These are phyloP conservation scores for Chaenogobius annularis DNA, from an alignment of 2,113 vertebrate genomes.

Conservation along the genomic window DNA sequence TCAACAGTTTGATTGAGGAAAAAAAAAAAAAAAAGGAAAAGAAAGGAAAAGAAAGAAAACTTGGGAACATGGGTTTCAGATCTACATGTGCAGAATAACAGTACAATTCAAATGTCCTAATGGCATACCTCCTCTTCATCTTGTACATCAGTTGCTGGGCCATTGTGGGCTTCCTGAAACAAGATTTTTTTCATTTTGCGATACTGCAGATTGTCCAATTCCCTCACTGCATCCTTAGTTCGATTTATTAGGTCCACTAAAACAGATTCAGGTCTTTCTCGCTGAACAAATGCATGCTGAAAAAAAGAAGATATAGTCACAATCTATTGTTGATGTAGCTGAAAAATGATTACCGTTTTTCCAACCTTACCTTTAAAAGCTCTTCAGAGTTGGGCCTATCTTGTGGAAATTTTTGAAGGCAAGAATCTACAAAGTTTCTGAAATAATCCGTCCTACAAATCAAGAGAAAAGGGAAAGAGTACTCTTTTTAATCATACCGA, in stretches of 20 bases:
- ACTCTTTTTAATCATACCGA: constrained; percentile 5
- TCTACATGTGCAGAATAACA: not conserved
- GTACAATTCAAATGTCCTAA: not conserved
- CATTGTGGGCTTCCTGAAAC: constrained; percentile 97
- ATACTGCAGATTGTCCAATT: constrained; percentile 98
- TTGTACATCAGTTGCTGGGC: constrained; percentile 89
- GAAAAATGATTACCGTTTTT: not conserved
- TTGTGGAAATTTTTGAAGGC: constrained; percentile 98
- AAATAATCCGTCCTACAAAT: constrained; percentile 95
- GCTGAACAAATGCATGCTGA: constrained; percentile 96
- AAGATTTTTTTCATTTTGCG: constrained; percentile 99
- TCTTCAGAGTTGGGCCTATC: constrained; percentile 97
- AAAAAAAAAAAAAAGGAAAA: not conserved
- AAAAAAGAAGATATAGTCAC: not conserved
- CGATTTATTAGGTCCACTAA: constrained; percentile 96
- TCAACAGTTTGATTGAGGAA: too few relatives aligned
- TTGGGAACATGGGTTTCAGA: not conserved
- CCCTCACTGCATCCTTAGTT: constrained; percentile 97
- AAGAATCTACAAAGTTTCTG: constrained; percentile 99
- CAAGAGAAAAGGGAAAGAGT: constrained; percentile 4
- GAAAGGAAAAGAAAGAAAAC: too few relatives aligned
- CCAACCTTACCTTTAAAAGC: constrained; percentile 87
- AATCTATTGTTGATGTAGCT: not conserved
- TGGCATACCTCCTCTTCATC: constrained; percentile 93
- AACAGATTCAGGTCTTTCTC: constrained; percentile 92